Percentiles rank a stretch among this genome's conserved stretches.
These are phyloP conservation scores for Murina feae DNA, from an alignment of 2,113 vertebrate genomes.

Conservation along the genomic window DNA sequence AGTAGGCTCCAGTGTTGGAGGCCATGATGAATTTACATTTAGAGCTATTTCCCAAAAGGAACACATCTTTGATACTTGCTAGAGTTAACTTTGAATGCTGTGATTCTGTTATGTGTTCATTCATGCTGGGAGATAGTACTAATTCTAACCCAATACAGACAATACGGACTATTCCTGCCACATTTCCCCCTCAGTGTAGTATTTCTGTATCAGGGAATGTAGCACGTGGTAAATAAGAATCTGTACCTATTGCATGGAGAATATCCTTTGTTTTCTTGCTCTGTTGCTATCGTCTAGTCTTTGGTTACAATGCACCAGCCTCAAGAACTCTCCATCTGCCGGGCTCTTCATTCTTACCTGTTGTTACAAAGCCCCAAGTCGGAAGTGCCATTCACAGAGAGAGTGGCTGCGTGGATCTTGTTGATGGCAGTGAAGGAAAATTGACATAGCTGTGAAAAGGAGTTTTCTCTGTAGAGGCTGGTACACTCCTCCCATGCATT, in stretches of 20 bases:
- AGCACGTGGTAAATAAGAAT: not conserved
- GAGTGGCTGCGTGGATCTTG: not conserved
- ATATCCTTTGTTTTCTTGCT: not conserved
- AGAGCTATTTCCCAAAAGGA: not conserved
- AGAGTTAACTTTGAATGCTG: not conserved
- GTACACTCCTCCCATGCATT: not conserved
- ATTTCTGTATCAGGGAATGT: not conserved
- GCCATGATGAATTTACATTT: not conserved
- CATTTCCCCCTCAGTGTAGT: not conserved
- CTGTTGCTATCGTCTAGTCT: not conserved
- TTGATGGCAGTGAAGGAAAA: constrained; percentile 45
- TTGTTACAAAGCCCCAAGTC: not conserved
- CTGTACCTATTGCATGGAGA: not conserved
- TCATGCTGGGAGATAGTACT: not conserved
- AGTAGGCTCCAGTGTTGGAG: not conserved
- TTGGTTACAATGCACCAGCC: not conserved
- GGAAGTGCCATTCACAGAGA: not conserved
- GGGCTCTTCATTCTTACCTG: constrained; percentile 12
- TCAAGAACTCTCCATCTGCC: not conserved
- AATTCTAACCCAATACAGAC: not conserved
- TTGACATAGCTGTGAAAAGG: constrained; percentile 22
- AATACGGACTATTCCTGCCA: not conserved
- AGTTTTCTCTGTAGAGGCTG: constrained; percentile 47
- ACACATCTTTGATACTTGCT: not conserved
- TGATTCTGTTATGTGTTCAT: not conserved